Conservation (phyloP, 2,113 vertebrate species). For the Gavialis gangeticus region DNA sequence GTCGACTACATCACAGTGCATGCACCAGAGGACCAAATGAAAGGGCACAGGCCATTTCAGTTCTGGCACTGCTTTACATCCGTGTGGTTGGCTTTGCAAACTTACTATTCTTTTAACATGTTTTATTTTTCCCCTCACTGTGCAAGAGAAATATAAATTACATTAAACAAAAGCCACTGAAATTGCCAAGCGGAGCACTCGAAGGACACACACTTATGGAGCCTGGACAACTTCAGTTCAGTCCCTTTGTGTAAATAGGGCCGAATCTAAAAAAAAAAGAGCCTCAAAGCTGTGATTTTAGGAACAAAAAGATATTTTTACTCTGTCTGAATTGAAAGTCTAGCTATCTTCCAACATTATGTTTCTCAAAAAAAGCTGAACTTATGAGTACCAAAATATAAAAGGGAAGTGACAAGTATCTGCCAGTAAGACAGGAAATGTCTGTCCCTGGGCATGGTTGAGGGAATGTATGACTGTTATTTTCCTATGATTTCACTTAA, state of each 20-base stretch:
- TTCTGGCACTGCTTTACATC: neutral
- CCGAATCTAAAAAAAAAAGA: neutral
- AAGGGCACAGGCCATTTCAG: neutral
- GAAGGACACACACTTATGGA: neutral
- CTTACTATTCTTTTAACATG: neutral
- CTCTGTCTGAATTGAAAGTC: neutral
- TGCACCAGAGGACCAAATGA: neutral
- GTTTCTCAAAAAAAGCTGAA: neutral
- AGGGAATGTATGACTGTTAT: neutral
- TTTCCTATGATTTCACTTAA: neutral
- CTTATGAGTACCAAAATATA: neutral
- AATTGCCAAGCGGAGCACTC: neutral
- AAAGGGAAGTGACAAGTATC: constrained; percentile 44
- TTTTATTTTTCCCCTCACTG: neutral
- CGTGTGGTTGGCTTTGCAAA: neutral
- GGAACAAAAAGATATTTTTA: neutral
- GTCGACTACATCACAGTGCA: neutral
- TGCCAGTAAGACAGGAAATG: neutral
- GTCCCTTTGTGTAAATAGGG: neutral
- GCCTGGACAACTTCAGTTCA: neutral
- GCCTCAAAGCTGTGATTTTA: neutral
- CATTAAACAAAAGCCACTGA: rapidly evolving
- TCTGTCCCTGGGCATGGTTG: neutral
- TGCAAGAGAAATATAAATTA: neutral
- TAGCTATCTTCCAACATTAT: neutral